Evolutionary conservation across 2,888 invertebrate species (phyloP), one percentile per base, ranked within the genome.

Genomic region (Altica lythri): DNA sequence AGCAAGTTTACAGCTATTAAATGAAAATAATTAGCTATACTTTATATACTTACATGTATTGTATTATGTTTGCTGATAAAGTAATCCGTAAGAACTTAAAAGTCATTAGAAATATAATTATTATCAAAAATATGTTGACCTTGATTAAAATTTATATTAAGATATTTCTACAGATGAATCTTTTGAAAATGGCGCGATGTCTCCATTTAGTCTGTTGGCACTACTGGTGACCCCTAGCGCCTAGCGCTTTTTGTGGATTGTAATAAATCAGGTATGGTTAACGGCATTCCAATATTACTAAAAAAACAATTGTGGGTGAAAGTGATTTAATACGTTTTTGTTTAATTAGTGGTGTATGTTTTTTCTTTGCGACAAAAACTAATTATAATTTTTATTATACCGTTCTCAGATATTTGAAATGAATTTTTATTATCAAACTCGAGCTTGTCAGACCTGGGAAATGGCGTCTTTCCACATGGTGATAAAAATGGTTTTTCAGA

Each of bases 401-500:
- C 16, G 32, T 40, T 19, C 8, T 49, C 32, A 32, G 32, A 22
- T 49, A 40, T 40, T 49, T 42, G 16, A 48, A 40, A 34, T 27
- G 40, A 19, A 12, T 40, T 40, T 58, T 53, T 55, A 60, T 32
- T 55, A 54, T 57, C 60, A 65, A 40, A 64, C 57, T 58, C 61
- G 62, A 80, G 79, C 80, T 81, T 81, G 81, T 79, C 82, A 81
- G 82, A 80, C 80, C 80, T 81, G 81, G n/a, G 81, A 84, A 85
- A 86, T 86, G 86, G 86, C 86, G 85, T 85, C 85, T 81, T 80
- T 77, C 84, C 85, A 85, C 85, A 85, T 85, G 79, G 85, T 82
- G 80, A 68, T 69, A 51, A 49, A 53, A 56, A 52, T 49, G 47
- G 47, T 50, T 60, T 50, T 45, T 19, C 32, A 30, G 27, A 32